Evolutionary conservation across 2,113 vertebrate genomes (phyloP).

Genomic region (Lutjanus erythropterus): DNA sequence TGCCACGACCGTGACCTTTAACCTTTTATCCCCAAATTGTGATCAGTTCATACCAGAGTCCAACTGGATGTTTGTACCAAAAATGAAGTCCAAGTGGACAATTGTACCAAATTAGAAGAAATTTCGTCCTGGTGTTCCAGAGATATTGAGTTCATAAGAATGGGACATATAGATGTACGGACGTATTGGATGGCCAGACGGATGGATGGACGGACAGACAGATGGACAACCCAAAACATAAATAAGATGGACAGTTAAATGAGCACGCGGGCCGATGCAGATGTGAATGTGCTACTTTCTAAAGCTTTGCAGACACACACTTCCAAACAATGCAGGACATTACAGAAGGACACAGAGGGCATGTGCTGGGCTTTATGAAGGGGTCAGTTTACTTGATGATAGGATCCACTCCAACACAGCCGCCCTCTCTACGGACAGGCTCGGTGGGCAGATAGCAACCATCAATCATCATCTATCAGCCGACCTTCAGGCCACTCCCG

Average conservation of each 20-base stretch:
- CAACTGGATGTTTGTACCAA: too few relatives aligned
- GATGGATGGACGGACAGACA: too few relatives aligned
- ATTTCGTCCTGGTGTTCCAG: too few relatives aligned
- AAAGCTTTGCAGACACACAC: slow-evolving; percentile 40
- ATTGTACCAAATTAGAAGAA: too few relatives aligned
- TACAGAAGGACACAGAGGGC: slow-evolving; percentile 37
- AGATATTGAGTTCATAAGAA: too few relatives aligned
- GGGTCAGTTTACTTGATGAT: slow-evolving; percentile 64
- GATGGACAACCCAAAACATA: too few relatives aligned
- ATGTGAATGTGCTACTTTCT: slow-evolving; percentile 24
- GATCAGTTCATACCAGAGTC: too few relatives aligned
- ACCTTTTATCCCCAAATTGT: too few relatives aligned
- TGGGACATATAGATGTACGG: too few relatives aligned
- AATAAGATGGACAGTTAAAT: slow-evolving; percentile 41
- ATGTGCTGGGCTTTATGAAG: slow-evolving; percentile 34
- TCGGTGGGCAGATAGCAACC: slow-evolving; percentile 53
- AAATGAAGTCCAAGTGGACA: too few relatives aligned
- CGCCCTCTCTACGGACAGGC: slow-evolving; percentile 40
- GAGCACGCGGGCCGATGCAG: neutral
- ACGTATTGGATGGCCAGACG: too few relatives aligned
- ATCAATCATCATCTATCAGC: slow-evolving; percentile 75
- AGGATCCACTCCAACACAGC: slow-evolving; percentile 43
- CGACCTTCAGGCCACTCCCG: slow-evolving; percentile 62
- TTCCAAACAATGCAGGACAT: slow-evolving; percentile 26
- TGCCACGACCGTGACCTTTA: too few relatives aligned